Evolutionary conservation across 1,140 invertebrate genomes (phyloP).

Genomic region (Gonioctena quinquepunctata): DNA sequence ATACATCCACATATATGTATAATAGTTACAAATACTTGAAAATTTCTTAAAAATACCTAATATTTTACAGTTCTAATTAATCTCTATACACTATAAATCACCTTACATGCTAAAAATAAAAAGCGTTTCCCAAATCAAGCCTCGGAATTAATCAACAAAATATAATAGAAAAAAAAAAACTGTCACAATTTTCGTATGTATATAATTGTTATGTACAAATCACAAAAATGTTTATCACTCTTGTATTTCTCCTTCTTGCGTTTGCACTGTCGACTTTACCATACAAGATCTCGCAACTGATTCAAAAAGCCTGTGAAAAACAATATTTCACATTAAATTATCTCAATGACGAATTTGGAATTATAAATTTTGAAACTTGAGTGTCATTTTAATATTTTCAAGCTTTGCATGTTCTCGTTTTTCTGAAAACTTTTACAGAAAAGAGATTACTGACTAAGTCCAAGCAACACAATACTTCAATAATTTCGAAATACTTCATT

Average conservation of each 20-base stretch:
- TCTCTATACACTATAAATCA: constrained; percentile 29
- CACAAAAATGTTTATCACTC: constrained; percentile 59
- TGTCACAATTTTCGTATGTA: constrained; percentile 34
- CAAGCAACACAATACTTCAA: too few species aligned
- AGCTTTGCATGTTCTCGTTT: too few species aligned
- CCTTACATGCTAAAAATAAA: constrained; percentile 29
- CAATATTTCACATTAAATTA: too few species aligned
- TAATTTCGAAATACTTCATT: too few species aligned
- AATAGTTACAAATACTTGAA: constrained; percentile 54
- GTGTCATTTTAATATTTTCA: too few species aligned
- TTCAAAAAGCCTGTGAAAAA: constrained; percentile 78
- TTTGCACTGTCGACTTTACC: constrained; percentile 70
- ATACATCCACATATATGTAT: constrained; percentile 50
- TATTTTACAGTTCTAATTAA: constrained; percentile 47
- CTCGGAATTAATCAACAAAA: constrained; percentile 25
- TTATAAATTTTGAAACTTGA: too few species aligned
- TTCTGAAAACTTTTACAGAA: too few species aligned
- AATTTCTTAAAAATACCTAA: constrained; percentile 52
- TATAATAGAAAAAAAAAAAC: constrained; percentile 30
- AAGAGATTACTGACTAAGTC: too few species aligned
- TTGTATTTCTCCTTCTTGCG: constrained; percentile 62
- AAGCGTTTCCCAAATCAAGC: constrained; percentile 30
- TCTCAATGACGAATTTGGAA: too few species aligned
- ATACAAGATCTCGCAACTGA: constrained; percentile 93
- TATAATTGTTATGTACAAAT: constrained; percentile 39